These are phyloP conservation scores for Endotricha flammealis DNA, from an alignment of 2,888 invertebrate species.

Conservation along the genomic window DNA sequence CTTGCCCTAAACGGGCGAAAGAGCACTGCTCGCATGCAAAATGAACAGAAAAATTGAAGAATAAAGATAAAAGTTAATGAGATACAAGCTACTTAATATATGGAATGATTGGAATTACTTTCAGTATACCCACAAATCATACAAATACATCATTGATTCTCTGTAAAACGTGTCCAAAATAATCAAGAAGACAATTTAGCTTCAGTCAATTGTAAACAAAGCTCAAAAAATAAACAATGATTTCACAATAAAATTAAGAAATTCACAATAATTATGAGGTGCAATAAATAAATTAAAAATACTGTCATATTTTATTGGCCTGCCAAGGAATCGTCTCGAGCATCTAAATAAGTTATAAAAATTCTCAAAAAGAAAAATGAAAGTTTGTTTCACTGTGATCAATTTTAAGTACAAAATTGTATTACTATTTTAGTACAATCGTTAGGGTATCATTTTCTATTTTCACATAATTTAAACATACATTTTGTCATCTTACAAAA, in stretches of 20 bases:
- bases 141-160: conserved; percentile 54
- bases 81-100: conserved; percentile 48
- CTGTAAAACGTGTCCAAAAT: conserved; percentile 51
- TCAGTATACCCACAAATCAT: conserved; percentile 68
- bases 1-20: conserved; percentile 43
- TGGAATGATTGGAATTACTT: conserved; percentile 73
- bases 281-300: conserved; percentile 71
- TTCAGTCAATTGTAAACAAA: conserved; percentile 71
- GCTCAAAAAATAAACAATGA: conserved; percentile 65
- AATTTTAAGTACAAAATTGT: conserved; percentile 70
- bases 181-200: conserved; percentile 57
- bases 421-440: conserved; percentile 43
- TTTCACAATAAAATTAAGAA: conserved; percentile 52
- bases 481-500: conserved; percentile 75
- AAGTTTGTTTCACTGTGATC: conserved; percentile 58
- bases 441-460: conserved; percentile 45
- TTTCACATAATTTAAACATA: conserved; percentile 71
- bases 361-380: conserved; percentile 75
- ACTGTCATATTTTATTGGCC: conserved; percentile 70
- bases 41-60: conserved; percentile 57
- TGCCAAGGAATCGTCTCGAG: conserved; percentile 17
- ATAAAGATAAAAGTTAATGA: conserved; percentile 51
- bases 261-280: conserved; percentile 56
- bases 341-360: conserved; percentile 34
- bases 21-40: conserved; percentile 57